phyloP scores from a whole-genome alignment of 53 echinoderm and acorn worm species.

The Luidia sarsii region DNA sequence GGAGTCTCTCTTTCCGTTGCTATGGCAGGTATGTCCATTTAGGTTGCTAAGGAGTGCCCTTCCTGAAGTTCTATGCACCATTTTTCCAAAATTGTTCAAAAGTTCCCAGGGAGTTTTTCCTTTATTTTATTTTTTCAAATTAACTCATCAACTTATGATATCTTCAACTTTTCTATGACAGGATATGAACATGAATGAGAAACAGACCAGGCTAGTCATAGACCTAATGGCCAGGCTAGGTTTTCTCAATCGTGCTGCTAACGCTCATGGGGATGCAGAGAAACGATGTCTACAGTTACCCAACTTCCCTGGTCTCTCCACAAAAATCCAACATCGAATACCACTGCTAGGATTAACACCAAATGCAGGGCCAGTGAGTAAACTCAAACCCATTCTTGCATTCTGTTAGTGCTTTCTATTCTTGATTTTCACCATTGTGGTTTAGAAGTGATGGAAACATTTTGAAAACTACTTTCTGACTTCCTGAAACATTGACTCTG shows the following conservation, averaged over 20 bases:
- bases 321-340: slow-evolving; percentile 67
- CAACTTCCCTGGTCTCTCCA: slow-evolving; percentile 68
- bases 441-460: no score
- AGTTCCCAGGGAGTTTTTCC: no score
- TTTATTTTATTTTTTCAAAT: no score
- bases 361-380: slow-evolving; percentile 83
- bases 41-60: no score
- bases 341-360: slow-evolving; percentile 78
- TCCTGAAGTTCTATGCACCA: no score
- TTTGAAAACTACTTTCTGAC: no score
- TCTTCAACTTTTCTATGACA: slow-evolving; percentile 19
- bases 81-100: no score
- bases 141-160: no score
- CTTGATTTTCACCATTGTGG: no score
- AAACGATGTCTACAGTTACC: slow-evolving; percentile 67
- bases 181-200: slow-evolving; percentile 79
- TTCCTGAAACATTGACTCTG: no score
- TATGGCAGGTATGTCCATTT: slow-evolving; percentile 96
- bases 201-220: slow-evolving; percentile 68
- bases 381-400: not conserved
- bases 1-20: slow-evolving; percentile 82
- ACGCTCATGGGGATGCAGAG: slow-evolving; percentile 45
- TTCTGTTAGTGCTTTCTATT: no score
- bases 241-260: slow-evolving; percentile 61
- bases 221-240: slow-evolving; percentile 70